Conservation (phyloP, 2,888 invertebrate species). For the Gibbula magus region DNA sequence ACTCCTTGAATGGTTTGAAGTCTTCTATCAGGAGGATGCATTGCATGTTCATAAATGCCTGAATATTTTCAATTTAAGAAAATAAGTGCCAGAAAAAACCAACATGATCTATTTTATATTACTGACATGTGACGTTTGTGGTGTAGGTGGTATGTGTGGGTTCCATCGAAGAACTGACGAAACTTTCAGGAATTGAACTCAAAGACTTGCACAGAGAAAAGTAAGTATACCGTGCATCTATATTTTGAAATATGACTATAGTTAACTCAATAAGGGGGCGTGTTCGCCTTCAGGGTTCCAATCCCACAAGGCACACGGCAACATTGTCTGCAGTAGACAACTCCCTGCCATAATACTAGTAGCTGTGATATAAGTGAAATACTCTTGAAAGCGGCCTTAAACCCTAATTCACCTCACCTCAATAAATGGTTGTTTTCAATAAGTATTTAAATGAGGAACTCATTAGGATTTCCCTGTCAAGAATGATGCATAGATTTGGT, state of each 20-base stretch:
- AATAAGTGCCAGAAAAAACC: neutral
- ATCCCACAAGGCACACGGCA: too few species aligned
- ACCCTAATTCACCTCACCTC: too few species aligned
- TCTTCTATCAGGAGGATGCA: too few species aligned
- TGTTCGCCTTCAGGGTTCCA: neutral
- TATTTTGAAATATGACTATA: neutral
- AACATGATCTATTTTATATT: neutral
- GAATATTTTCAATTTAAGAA: neutral
- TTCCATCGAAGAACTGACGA: conserved; percentile 91
- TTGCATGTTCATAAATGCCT: neutral
- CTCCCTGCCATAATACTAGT: too few species aligned
- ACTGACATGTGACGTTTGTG: neutral
- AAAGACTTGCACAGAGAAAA: conserved; percentile 95
- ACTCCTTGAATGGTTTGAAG: too few species aligned
- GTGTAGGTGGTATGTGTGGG: conserved; percentile 88
- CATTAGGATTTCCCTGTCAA: too few species aligned
- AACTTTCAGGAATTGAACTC: conserved; percentile 86
- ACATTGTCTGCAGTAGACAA: too few species aligned
- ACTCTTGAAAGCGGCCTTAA: too few species aligned
- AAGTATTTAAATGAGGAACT: too few species aligned
- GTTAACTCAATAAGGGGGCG: neutral
- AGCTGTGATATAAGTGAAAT: too few species aligned
- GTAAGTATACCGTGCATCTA: conserved; percentile 67
- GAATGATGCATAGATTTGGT: too few species aligned
- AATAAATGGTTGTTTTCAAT: too few species aligned